A percentile compares a stretch with the other conserved stretches of the same genome.
These are phyloP conservation scores for Patiria pectinifera DNA, from an alignment of 53 echinoderm and acorn worm genomes.

Conservation along the genomic window DNA sequence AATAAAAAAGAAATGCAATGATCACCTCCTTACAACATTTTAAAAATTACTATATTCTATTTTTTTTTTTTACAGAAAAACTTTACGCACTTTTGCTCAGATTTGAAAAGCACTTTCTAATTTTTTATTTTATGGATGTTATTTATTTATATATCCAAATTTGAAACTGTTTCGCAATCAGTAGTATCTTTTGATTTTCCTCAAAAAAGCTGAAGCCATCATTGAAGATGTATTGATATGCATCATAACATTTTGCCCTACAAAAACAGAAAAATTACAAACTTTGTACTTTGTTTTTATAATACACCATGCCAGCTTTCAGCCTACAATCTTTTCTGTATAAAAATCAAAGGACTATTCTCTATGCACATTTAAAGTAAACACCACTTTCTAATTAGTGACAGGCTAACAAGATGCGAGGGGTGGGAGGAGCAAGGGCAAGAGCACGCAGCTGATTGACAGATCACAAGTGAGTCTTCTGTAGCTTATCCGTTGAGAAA, in stretches of 20 bases:
- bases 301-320: not conserved
- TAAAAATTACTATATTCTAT: no score
- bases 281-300: no score
- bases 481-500: constrained; percentile 83
- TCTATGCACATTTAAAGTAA: not conserved
- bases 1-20: no score
- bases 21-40: no score
- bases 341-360: not conserved
- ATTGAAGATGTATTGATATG: not conserved
- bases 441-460: not conserved
- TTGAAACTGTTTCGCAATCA: not conserved
- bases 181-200: not conserved
- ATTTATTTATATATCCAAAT: not conserved
- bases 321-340: no score
- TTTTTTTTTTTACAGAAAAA: no score
- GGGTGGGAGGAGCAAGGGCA: not conserved
- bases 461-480: constrained; percentile 88
- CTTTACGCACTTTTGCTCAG: not conserved
- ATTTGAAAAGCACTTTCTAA: not conserved
- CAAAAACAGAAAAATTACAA: no score
- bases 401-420: not conserved
- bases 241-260: no score
- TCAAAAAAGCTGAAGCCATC: not conserved
- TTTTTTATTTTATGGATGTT: not conserved
- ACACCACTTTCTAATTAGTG: not conserved